Base-by-base conservation (phyloP, 2,888 invertebrate species). In the Andrena minutula region DNA sequence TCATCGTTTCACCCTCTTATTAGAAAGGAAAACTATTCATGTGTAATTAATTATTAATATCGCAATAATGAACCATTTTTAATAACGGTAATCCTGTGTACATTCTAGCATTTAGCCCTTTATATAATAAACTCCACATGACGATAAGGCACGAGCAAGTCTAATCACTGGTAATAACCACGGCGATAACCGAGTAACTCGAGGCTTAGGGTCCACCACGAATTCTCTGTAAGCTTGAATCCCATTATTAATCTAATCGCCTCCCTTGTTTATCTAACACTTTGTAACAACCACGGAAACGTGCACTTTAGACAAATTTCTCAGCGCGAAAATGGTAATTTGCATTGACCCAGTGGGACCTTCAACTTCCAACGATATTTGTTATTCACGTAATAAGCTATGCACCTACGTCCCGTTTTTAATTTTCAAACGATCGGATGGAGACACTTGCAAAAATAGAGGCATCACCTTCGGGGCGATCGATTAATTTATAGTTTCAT, bases 111-210 rank as follows among this genome's bases (percentile, higher is more conserved):
- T 92, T 56, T 93, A 93, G 93, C 89, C 91, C 92, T 93, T 93
- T 92, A 92, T 93, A 92, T 91, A 93, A 93, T 93, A 93, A 93
- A 93, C 89, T 92, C 90, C 90, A 92, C 90, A 88, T 91, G 89
- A 92, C 89, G 91, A 92, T 89, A 88, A 90, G 72, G 58, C 68
- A 78, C 56, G 35, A 32, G 41, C 53, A 23, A 58, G 73, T 78
- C 53, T 75, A 65, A 75, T 85, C 66, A 72, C 73, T 75, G 64
- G 32, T 53, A 71, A 74, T 53, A 71, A 74, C 58, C 70, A 61
- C 12, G 20, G 49, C 72, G 47, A 41, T n/a, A 20, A 20, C 3
- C 16, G 63, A 79, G 75, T 32, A 79, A 5, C 10, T 8, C 10
- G 10, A 53, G 28, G 47, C 41, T 26, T 16, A n/a, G 51, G 64